These are phyloP conservation scores for Meleagris gallopavo DNA, from an alignment of 2,113 vertebrate species.

Conservation along the genomic window DNA sequence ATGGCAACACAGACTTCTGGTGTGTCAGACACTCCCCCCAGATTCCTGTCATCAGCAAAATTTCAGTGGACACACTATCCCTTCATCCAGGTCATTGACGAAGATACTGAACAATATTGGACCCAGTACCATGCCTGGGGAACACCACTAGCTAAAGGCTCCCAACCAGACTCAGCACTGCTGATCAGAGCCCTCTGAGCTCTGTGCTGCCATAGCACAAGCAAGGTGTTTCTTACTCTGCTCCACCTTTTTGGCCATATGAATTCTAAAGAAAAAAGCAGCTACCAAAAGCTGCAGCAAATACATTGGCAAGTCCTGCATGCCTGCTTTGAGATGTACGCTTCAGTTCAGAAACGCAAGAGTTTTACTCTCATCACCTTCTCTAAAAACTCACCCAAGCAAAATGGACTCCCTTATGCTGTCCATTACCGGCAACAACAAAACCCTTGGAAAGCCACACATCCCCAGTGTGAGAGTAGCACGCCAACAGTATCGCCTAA, in stretches of 20 bases:
- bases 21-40: no score
- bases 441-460: neutral
- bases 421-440: neutral
- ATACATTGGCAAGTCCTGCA: neutral
- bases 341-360: neutral
- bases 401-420: neutral
- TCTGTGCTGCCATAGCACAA: neutral
- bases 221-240: neutral
- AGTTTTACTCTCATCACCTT: neutral
- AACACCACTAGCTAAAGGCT: no score
- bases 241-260: neutral
- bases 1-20: no score
- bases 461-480: neutral
- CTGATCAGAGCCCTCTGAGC: no score
- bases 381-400: neutral
- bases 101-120: no score
- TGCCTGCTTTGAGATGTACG: neutral
- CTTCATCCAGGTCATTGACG: no score
- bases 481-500: neutral
- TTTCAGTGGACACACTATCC: no score
- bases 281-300: neutral
- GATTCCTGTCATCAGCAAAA: no score
- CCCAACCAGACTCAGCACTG: no score
- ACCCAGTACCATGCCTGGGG: no score
- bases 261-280: neutral